These are phyloP conservation scores for Enhydra lutris DNA, from an alignment of 2,113 vertebrate species.

Conservation along the genomic window DNA sequence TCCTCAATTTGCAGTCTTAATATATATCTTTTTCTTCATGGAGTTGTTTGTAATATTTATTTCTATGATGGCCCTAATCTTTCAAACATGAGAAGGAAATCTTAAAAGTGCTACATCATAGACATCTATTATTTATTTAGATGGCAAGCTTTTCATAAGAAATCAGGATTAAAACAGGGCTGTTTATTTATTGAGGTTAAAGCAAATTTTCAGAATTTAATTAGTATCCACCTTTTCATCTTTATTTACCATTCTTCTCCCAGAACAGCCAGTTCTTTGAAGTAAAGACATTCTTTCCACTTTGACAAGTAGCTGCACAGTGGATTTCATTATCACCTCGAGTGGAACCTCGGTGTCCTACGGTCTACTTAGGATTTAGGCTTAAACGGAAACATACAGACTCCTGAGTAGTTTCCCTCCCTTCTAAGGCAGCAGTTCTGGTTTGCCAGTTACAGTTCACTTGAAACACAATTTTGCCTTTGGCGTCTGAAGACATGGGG, in stretches of 20 bases:
- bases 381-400: too few relatives aligned
- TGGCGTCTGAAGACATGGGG: background rate
- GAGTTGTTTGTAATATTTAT: constrained; percentile 43
- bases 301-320: background rate
- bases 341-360: background rate
- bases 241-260: background rate
- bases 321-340: too few relatives aligned
- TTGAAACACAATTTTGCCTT: rapidly evolving
- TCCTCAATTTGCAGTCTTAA: constrained; percentile 11
- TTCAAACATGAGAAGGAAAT: background rate
- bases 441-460: rapidly evolving
- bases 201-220: background rate
- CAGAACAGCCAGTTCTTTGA: background rate
- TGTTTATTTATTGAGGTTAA: constrained; percentile 8
- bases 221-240: background rate
- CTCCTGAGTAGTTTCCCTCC: background rate
- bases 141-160: background rate
- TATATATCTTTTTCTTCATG: background rate
- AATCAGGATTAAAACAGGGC: background rate
- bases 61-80: background rate
- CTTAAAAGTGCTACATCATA: background rate
- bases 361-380: background rate
- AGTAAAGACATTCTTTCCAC: background rate
- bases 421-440: background rate
- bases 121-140: background rate